Percentiles rank a stretch among this genome's conserved stretches.
These are phyloP conservation scores for Lamprologus tigripictilis DNA, from an alignment of 2,113 vertebrate genomes.

Conservation along the genomic window DNA sequence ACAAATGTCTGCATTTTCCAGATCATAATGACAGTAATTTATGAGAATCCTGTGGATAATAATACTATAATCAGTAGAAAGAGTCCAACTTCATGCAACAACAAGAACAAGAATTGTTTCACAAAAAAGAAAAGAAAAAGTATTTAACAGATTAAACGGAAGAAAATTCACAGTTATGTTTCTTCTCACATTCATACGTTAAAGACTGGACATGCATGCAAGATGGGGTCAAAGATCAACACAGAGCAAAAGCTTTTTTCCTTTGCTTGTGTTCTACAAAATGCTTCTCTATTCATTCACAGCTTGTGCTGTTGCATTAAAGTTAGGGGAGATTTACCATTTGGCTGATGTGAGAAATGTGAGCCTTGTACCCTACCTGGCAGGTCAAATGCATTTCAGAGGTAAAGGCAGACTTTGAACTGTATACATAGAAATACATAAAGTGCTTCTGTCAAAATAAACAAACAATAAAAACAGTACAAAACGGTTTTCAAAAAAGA, in stretches of 20 bases:
- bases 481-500: slow-evolving; percentile 52
- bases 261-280: slow-evolving; percentile 6
- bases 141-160: neutral
- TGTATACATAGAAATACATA: slow-evolving; percentile 67
- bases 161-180: slow-evolving; percentile 40
- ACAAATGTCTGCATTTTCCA: slow-evolving; percentile 3
- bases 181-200: slow-evolving; percentile 46
- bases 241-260: slow-evolving; percentile 6
- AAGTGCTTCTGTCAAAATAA: slow-evolving; percentile 72
- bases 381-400: slow-evolving; percentile 25
- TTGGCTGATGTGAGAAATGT: slow-evolving; percentile 2
- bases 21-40: slow-evolving; percentile 11
- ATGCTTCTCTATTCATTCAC: neutral
- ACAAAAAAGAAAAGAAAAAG: neutral
- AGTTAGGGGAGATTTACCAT: neutral
- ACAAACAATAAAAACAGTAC: slow-evolving; percentile 57
- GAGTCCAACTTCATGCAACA: slow-evolving; percentile 54
- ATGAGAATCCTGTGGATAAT: neutral
- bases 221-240: slow-evolving; percentile 28
- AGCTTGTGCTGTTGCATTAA: slow-evolving; percentile 30
- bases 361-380: slow-evolving; percentile 37
- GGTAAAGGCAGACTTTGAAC: slow-evolving; percentile 41
- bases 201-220: slow-evolving; percentile 54
- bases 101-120: slow-evolving; percentile 35
- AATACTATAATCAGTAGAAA: slow-evolving; percentile 36